Evolutionary conservation across 2,113 vertebrate species (phyloP), one percentile per base, ranked within the genome.

Genomic region (Zosterops pallidus): DNA sequence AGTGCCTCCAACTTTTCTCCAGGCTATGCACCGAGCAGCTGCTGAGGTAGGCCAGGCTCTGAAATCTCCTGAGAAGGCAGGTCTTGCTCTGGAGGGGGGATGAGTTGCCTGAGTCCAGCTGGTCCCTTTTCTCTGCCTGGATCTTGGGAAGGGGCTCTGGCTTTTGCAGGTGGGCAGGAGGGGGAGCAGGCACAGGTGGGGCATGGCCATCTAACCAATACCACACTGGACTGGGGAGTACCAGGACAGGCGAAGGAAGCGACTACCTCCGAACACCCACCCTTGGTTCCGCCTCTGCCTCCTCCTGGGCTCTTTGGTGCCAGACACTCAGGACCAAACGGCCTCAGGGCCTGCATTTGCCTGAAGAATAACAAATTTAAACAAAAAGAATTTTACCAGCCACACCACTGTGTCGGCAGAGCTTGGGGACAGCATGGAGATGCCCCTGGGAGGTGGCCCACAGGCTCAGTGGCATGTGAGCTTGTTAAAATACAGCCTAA

Each of bases 1-100:
- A 97, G 95, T 96, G 95, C 96, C 96, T 97, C 95, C 95, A 89
- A 79, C 88, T 92, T 84, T 92, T 83, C 92, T 95, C 93, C 93
- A 90, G 94, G 89, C 94, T 96, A 97, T 96, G 96, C 95, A 96
- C 80, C 14, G 1, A 79, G 71, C 89, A 56, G 55, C 82, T 83
- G 93, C 88, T 83, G 83, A 86, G 83, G 56, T 44, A 57, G 76
- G 68, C 81, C 83, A 91, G 88, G 78, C 88, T 75, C 83, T 62
- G 77, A 55, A 35, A 56, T 25, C 91, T 89, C 91, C 89, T 50
- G 55, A 64, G 89, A 55, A 70, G 68, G 82, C 55, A 35, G 15
- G 41, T 68, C 37, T 31, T 74, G 42, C 60, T 89, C 70, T 19
- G 1, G 77, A 90, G 77, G 64, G 31, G 35, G 35, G 35, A 56